Evolutionary conservation across 2,797 vertebrate species (phyloP).

Genomic region (Enteromius paludinosus): DNA sequence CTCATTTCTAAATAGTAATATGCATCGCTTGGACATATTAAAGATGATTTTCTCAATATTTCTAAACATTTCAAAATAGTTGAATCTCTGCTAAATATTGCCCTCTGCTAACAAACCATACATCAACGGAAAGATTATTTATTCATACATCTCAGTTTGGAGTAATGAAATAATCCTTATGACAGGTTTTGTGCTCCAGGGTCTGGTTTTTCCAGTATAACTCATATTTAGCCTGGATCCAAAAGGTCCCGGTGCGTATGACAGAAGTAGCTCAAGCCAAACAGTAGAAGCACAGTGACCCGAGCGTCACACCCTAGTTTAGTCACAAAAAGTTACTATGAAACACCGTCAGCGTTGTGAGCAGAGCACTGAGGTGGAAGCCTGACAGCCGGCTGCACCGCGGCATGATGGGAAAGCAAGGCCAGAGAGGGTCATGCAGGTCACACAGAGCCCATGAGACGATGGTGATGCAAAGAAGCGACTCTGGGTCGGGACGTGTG

Average conservation of each 20-base stretch:
- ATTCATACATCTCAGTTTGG: too few relatives aligned
- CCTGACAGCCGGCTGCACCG: constrained; percentile 6
- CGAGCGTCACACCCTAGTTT: constrained; percentile 3
- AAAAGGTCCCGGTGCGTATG: background rate
- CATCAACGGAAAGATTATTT: background rate
- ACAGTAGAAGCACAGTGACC: constrained; percentile 4
- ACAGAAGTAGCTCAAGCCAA: background rate
- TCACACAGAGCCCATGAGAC: constrained; percentile 5
- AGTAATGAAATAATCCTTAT: background rate
- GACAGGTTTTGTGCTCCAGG: background rate
- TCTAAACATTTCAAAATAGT: too few relatives aligned
- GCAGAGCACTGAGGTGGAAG: constrained; percentile 14
- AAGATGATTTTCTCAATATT: background rate
- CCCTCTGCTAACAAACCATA: too few relatives aligned
- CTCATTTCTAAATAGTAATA: background rate
- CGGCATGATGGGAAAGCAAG: constrained; percentile 40
- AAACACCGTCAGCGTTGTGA: constrained; percentile 1
- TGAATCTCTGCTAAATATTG: background rate
- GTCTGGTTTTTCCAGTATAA: background rate
- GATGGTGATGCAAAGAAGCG: background rate
- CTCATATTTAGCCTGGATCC: background rate
- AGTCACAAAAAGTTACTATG: background rate
- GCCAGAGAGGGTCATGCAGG: constrained; percentile 36
- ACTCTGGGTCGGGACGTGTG: background rate
- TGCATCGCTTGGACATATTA: background rate